Base-by-base conservation (phyloP, 2,888 invertebrate genomes). In the Xylota segnis region DNA sequence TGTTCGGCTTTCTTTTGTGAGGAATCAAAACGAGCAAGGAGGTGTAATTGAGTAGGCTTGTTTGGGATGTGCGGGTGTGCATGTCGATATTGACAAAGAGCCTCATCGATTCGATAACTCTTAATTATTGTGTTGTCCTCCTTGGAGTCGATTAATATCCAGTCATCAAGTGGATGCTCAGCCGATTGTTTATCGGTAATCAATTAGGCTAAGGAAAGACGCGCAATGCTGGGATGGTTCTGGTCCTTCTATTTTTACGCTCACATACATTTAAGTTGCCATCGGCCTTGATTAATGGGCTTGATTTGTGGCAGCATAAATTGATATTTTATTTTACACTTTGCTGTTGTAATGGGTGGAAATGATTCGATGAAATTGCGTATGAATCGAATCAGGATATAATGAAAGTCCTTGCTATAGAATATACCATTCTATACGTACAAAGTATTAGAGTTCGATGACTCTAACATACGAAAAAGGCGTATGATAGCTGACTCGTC, bases 81-180 rank as follows among this genome's bases (percentile, higher is more conserved):
- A 43, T 6, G 14, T 18, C 16, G 45, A 34, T 47, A 32, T 27
- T 61, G 54, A 68, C 45, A 71, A 47, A 52, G 23, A 14, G 47
- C 47, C 58, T 71, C 56, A 18, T 59, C 56, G 65, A 71, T 59
- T 58, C 29, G 71, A 59, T 77, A 71, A n/a, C 37, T 52, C 66
- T 83, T 77, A 71, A 77, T 77, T 71, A 77, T 72, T 47, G 37
- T 47, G 66, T 43, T 66, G 65, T 72, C 77, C 71, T 34, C 45
- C 23, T 59, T 65, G 12, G 29, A 77, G 47, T 65, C 50, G 71
- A 71, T 77, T 71, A 65, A 71, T 83, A 83, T 76, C 54, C 12
- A 76, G 34, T 34, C 66, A 52, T 66, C 61, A 56, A 63, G 70
- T 72, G 27, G 34, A 70, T 77, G 34, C 45, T 77, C 34, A 70